phyloP scores from a whole-genome alignment of 2,113 vertebrate genomes.

The Ceuthmochares aereus region DNA sequence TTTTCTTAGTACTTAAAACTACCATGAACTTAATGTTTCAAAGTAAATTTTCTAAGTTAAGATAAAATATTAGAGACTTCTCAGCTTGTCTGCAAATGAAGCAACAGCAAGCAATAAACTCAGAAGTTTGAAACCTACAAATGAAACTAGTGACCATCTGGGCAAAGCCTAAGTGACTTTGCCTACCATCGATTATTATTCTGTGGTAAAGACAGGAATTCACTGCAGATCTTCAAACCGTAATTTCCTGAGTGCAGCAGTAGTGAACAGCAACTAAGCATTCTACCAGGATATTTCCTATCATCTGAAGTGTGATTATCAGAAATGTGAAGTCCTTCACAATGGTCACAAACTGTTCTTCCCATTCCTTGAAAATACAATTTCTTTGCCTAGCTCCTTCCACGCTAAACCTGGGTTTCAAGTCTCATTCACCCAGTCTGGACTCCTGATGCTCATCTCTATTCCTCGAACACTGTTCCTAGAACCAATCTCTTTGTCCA shows the following conservation, averaged over 20 bases:
- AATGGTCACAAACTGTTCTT: not conserved
- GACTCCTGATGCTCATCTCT: not conserved
- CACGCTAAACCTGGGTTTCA: not conserved
- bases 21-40: not conserved
- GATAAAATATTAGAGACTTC: not conserved
- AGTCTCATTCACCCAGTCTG: not conserved
- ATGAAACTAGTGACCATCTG: not conserved
- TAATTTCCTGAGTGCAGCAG: not conserved
- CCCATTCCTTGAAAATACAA: not conserved
- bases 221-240: not conserved
- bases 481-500: not conserved
- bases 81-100: not conserved
- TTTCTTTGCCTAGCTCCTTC: not conserved
- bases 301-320: not conserved
- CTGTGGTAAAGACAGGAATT: not conserved
- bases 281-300: not conserved
- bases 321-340: not conserved
- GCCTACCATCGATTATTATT: not conserved
- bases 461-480: not conserved
- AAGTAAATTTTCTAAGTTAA: not conserved
- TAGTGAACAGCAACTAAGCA: not conserved
- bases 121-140: not conserved
- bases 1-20: not conserved
- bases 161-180: not conserved
- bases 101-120: not conserved